These are phyloP conservation scores for Diceros bicornis DNA, from an alignment of 2,797 vertebrate genomes.

Conservation along the genomic window DNA sequence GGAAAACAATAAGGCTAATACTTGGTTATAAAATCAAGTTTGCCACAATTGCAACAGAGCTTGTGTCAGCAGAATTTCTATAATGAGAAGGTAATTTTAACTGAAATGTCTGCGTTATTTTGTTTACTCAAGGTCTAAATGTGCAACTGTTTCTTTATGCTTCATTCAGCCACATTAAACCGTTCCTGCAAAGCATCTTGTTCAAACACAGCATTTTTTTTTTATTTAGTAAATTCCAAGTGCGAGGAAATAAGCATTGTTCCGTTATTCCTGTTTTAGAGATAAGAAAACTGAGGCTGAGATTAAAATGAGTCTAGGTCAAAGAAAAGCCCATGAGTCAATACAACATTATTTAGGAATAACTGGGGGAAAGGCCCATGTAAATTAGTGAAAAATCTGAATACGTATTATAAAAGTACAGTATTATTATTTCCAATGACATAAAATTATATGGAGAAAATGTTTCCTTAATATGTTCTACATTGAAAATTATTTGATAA, in stretches of 20 bases:
- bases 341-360: not conserved
- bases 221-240: not conserved
- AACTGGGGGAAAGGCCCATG: not conserved
- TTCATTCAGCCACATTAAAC: slow-evolving; percentile 83
- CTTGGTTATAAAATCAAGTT: slow-evolving; percentile 84
- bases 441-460: not conserved
- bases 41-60: slow-evolving; percentile 82
- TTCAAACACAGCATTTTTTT: slow-evolving; percentile 64
- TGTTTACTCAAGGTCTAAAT: slow-evolving; percentile 77
- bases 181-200: slow-evolving; percentile 80
- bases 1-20: slow-evolving; percentile 83
- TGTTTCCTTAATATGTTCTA: not conserved
- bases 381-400: slow-evolving; percentile 51
- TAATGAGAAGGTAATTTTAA: slow-evolving; percentile 86
- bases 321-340: not conserved
- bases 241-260: slow-evolving; percentile 41
- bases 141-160: slow-evolving; percentile 67
- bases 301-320: slow-evolving; percentile 4
- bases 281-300: slow-evolving; percentile 34
- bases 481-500: slow-evolving; percentile 14
- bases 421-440: not conserved
- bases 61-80: slow-evolving; percentile 87
- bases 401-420: not conserved
- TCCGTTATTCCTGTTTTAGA: slow-evolving; percentile 32
- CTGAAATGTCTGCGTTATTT: slow-evolving; percentile 84